Percentiles rank a stretch among this genome's conserved stretches.
phyloP scores from a whole-genome alignment of 2,888 invertebrate genomes.

The Troides aeacus region DNA sequence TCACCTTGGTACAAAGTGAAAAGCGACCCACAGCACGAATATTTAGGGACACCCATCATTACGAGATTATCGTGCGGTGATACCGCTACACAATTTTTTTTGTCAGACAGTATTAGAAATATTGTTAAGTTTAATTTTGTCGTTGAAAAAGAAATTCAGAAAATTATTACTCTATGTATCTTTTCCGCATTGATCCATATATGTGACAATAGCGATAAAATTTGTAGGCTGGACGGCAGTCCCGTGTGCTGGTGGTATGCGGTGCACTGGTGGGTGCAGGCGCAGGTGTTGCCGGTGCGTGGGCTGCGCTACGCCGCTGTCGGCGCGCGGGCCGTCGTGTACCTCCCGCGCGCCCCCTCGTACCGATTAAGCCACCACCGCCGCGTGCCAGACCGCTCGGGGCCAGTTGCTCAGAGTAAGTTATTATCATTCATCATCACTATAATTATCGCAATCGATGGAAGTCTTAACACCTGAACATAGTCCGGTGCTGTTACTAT shows the following conservation, averaged over 20 bases:
- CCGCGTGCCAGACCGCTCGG: constrained; percentile 37
- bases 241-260: constrained; percentile 52
- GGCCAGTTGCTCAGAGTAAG: constrained; percentile 57
- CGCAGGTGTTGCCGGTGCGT: constrained; percentile 47
- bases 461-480: too few relatives aligned
- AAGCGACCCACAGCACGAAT: too few relatives aligned
- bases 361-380: constrained; percentile 38
- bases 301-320: constrained; percentile 48
- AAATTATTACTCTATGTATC: background rate
- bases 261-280: constrained; percentile 49
- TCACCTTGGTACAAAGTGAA: too few relatives aligned
- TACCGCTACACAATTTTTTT: background rate
- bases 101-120: background rate
- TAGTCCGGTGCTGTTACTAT: too few relatives aligned
- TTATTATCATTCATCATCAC: constrained; percentile 29
- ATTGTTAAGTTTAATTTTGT: too few relatives aligned
- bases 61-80: too few relatives aligned
- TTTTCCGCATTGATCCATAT: background rate
- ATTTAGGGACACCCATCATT: too few relatives aligned
- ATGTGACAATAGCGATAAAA: constrained; percentile 38
- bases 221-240: constrained; percentile 39
- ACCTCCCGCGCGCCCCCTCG: constrained; percentile 35
- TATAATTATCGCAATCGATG: too few relatives aligned
- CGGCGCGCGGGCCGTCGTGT: constrained; percentile 38
- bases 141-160: background rate